Conservation (phyloP, 2,113 vertebrate genomes). For the Neotoma lepida region DNA sequence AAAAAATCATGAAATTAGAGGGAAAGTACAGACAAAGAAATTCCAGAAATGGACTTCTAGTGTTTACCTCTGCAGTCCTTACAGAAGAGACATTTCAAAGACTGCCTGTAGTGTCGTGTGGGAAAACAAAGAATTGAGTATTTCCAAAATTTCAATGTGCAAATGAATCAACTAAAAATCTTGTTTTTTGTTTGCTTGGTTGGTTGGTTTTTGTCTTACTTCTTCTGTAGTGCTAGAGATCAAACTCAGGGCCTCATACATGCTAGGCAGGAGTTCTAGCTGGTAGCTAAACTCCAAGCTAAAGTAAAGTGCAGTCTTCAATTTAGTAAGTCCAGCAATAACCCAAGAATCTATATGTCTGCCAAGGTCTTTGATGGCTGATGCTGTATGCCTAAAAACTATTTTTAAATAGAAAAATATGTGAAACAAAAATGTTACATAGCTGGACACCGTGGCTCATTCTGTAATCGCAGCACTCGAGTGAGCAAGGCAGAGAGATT, state of each 20-base stretch:
- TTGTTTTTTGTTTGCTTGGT: neutral
- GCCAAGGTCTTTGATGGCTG: neutral
- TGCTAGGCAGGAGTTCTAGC: neutral
- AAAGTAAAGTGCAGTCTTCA: neutral
- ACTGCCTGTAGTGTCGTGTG: neutral
- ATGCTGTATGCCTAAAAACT: neutral
- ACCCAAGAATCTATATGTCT: neutral
- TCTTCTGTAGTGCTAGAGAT: neutral
- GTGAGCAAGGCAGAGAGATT: neutral
- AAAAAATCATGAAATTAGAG: neutral
- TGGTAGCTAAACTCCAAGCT: neutral
- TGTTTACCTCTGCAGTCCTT: neutral
- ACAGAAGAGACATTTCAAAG: neutral
- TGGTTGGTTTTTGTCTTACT: neutral
- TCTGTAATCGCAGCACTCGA: neutral
- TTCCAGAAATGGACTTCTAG: neutral
- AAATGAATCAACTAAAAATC: neutral
- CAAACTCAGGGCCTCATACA: neutral
- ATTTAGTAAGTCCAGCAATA: neutral
- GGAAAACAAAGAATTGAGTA: neutral
- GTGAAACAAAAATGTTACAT: neutral
- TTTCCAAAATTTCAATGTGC: neutral
- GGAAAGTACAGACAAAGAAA: neutral
- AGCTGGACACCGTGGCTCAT: neutral
- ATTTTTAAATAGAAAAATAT: neutral